These are phyloP conservation scores for Rhaphigaster nebulosa DNA, from an alignment of 2,888 invertebrate genomes.

Conservation along the genomic window DNA sequence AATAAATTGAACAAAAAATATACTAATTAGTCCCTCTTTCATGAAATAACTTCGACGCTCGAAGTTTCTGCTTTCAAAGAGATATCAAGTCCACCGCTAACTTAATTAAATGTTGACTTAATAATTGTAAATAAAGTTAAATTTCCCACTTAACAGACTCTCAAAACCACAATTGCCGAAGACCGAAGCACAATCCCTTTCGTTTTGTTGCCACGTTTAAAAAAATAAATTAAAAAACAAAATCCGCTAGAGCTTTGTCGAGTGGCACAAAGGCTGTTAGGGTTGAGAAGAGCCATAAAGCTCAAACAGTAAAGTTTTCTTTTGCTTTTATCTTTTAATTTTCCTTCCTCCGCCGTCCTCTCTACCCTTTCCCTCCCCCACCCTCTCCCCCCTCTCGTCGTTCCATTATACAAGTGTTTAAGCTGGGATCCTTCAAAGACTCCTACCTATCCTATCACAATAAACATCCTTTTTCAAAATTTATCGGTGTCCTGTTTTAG, in stretches of 20 bases:
- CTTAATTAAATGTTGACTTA: not conserved
- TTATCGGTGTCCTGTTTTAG: not conserved
- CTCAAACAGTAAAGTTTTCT: conserved; percentile 1
- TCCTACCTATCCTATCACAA: not conserved
- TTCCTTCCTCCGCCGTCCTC: not conserved
- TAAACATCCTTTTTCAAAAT: not conserved
- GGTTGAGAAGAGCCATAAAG: not conserved
- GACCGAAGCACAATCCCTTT: not conserved
- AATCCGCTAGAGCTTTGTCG: not conserved
- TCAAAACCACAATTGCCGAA: not conserved
- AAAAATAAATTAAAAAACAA: not conserved
- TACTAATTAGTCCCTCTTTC: no score
- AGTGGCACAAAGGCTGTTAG: not conserved
- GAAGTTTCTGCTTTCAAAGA: not conserved
- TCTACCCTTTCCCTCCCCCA: no score
- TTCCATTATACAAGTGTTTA: conserved; percentile 24
- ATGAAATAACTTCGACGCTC: not conserved
- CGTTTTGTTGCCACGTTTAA: not conserved
- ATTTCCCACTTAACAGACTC: not conserved
- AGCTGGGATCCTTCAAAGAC: not conserved
- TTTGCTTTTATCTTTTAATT: conserved; percentile 35
- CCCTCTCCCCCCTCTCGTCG: not conserved
- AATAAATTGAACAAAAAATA: no score
- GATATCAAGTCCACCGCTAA: not conserved
- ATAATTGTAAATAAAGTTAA: not conserved